These are phyloP conservation scores for Ia io DNA, from an alignment of 2,113 vertebrate genomes.

Conservation along the genomic window DNA sequence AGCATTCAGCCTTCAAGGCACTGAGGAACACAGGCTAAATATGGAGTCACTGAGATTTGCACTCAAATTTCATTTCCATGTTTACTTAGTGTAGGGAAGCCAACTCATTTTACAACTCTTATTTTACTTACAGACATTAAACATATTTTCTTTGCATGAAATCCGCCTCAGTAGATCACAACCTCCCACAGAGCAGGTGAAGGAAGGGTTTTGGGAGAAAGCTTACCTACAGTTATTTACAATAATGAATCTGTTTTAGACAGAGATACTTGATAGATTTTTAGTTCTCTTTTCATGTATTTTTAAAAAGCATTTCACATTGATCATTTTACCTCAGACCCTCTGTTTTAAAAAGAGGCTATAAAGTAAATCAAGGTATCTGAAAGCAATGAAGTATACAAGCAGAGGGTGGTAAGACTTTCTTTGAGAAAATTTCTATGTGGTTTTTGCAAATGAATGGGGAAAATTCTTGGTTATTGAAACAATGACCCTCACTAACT, in stretches of 20 bases:
- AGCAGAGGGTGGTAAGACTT: neutral
- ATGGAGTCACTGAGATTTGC: neutral
- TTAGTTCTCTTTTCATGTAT: neutral
- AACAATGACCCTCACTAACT: neutral
- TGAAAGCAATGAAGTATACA: too few relatives aligned
- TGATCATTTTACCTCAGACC: neutral
- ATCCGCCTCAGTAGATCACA: neutral
- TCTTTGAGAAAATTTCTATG: neutral
- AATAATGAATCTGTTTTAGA: neutral
- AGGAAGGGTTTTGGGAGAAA: neutral
- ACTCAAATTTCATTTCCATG: neutral
- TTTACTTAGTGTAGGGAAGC: neutral
- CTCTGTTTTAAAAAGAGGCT: neutral
- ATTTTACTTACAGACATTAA: neutral
- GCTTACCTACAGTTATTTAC: neutral
- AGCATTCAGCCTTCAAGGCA: neutral
- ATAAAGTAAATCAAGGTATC: too few relatives aligned
- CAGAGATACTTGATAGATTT: neutral
- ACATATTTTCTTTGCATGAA: neutral
- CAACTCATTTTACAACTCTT: neutral
- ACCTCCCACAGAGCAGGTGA: neutral
- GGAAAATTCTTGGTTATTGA: neutral
- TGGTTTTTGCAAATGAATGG: neutral
- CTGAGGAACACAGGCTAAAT: neutral
- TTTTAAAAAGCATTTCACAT: neutral